Conservation (phyloP, 1,140 invertebrate genomes). For the Propsilocerus akamusi region DNA sequence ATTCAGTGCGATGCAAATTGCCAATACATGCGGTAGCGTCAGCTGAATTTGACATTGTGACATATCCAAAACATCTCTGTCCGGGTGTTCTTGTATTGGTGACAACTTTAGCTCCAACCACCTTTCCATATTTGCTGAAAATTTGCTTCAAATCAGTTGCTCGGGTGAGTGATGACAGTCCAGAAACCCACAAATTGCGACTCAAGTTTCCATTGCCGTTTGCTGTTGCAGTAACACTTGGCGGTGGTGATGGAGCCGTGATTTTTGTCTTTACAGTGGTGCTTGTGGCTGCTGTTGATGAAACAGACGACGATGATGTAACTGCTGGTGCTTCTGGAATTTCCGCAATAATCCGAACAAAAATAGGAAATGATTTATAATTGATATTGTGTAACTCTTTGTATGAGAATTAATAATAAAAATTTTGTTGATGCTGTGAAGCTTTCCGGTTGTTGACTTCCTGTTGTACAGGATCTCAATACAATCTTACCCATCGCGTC, state of each 20-base stretch:
- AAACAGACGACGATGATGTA: conserved; percentile 14
- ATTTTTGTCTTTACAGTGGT: conserved; percentile 11
- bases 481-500: no score
- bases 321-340: not conserved
- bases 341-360: not conserved
- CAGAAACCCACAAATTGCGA: conserved; percentile 82
- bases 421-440: no score
- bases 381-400: no score
- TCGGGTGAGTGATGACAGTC: conserved; percentile 68
- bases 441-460: no score
- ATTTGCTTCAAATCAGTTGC: conserved; percentile 83
- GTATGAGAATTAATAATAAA: no score
- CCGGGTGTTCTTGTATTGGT: conserved; percentile 82
- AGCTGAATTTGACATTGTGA: conserved; percentile 76
- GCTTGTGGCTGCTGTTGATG: conserved; percentile 17
- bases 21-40: conserved; percentile 82
- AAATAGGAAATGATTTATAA: conserved; percentile 4
- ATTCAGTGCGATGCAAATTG: conserved; percentile 68
- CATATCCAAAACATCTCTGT: conserved; percentile 83
- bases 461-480: no score
- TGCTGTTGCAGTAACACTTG: not conserved
- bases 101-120: conserved; percentile 89
- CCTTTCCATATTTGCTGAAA: conserved; percentile 86
- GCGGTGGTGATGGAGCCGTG: conserved; percentile 8
- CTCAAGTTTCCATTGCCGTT: conserved; percentile 27